Percentiles rank a stretch among this genome's conserved stretches.
Evolutionary conservation across 2,888 invertebrate genomes (phyloP).

Genomic region (Hermodice carunculata): DNA sequence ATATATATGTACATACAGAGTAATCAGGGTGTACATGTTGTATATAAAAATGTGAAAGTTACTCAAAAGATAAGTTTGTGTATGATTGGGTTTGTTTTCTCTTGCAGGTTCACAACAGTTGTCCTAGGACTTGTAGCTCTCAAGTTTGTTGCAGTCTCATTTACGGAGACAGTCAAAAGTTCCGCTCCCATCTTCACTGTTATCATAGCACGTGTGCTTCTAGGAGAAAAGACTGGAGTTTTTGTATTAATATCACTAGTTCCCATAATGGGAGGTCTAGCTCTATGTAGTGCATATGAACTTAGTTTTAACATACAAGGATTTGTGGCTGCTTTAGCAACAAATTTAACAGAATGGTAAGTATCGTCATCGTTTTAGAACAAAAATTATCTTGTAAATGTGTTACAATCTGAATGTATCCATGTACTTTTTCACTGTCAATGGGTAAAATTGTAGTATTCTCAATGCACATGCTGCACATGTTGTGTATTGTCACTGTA

Average conservation of each 20-base stretch:
- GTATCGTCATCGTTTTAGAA: slow-evolving; percentile 34
- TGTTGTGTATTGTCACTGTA: too few species aligned
- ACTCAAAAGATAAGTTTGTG: background rate
- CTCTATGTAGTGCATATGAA: slow-evolving; percentile 83
- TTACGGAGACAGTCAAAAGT: slow-evolving; percentile 85
- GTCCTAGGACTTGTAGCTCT: slow-evolving; percentile 81
- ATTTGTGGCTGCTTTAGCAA: slow-evolving; percentile 81
- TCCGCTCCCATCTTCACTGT: slow-evolving; percentile 86
- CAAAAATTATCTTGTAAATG: background rate
- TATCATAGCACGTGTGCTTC: slow-evolving; percentile 76
- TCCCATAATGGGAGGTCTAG: slow-evolving; percentile 83
- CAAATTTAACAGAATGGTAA: slow-evolving; percentile 83
- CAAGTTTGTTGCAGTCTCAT: slow-evolving; percentile 84
- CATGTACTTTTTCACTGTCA: too few species aligned
- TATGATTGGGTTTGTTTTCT: slow-evolving; percentile 26
- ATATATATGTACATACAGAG: too few species aligned
- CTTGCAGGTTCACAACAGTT: slow-evolving; percentile 79
- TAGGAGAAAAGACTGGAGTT: slow-evolving; percentile 65
- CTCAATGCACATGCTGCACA: too few species aligned
- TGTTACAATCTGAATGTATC: slow-evolving; percentile 4
- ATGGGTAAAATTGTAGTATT: too few species aligned
- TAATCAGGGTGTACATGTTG: too few species aligned
- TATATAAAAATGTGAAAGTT: too few species aligned
- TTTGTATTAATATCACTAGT: slow-evolving; percentile 74
- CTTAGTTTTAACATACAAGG: slow-evolving; percentile 81